A percentile compares a stretch with the other conserved stretches of the same genome.
These are phyloP conservation scores for Omphaloscelis lunosa DNA, from an alignment of 2,888 invertebrate species.

Conservation along the genomic window DNA sequence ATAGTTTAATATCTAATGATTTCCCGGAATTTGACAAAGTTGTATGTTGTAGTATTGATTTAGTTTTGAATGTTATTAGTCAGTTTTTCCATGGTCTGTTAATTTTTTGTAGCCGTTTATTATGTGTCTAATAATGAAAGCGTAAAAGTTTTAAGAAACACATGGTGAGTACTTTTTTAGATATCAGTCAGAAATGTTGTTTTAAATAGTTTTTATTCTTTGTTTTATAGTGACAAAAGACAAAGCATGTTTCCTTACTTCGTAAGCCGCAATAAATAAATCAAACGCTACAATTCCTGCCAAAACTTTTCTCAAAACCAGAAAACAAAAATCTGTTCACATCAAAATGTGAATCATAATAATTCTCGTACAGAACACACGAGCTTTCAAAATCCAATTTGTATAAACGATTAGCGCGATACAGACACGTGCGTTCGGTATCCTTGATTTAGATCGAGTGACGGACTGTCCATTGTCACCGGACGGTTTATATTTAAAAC, in stretches of 20 bases:
- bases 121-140: neutral
- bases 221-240: neutral
- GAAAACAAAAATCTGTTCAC: slow-evolving; percentile 19
- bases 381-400: slow-evolving; percentile 54
- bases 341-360: slow-evolving; percentile 25
- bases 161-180: too few relatives aligned
- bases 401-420: slow-evolving; percentile 52
- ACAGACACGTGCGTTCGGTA: slow-evolving; percentile 70
- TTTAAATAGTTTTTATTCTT: neutral
- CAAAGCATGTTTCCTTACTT: neutral
- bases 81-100: too few relatives aligned
- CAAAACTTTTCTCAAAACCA: slow-evolving; percentile 9
- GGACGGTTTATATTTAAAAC: slow-evolving; percentile 84
- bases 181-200: neutral
- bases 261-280: neutral
- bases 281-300: neutral
- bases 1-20: neutral
- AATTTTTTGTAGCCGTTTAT: neutral
- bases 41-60: neutral
- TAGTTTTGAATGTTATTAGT: neutral
- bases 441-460: slow-evolving; percentile 82
- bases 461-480: slow-evolving; percentile 86
- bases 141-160: neutral
- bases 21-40: neutral
- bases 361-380: slow-evolving; percentile 21